Base-by-base conservation (phyloP, 1,140 invertebrate species). In the Sycophila sp. region DNA sequence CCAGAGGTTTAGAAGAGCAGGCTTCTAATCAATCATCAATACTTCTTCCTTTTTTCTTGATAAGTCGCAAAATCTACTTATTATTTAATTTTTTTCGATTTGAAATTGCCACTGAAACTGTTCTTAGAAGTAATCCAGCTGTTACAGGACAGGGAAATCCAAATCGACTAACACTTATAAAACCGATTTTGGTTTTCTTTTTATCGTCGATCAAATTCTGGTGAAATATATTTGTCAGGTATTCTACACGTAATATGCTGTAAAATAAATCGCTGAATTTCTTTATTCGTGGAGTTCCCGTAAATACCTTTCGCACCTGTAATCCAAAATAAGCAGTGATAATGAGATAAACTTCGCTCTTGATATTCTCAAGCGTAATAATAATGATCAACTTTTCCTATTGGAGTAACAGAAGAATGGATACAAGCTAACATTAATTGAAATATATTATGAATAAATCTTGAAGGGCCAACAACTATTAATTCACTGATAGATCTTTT, bases 21-120 rank as follows among this genome's bases (percentile, higher is more conserved):
- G 77, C 75, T 81, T 82, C 60, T 81, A 82, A 75, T 82, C 81
- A 75, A 82, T 82, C 19, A 79, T 77, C 47, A 47, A 45, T 10
- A 53, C 22, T 74, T 81, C 78, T 6, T 75, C 24, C 65, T 68
- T 28, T 17, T 13, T 69, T 42, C 80, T 63, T 13, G 76, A 74
- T 32, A 83, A 47, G 77, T 81, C 75, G 75, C 76, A 81, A 10
- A 80, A 70, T 32, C 78, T 73, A 26, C 45, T 65, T 78, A 15
- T 45, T 70, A 74, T 73, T 70, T 40, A 79, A 72, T 34, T 74
- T 68, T 71, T 62, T 76, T 49, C 73, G 60, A 51, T 68, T 65
- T 8, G 74, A 74, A 53, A 80, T 73, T 53, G 78, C 73, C 47
- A 74, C 67, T 30, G 71, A 64, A 51, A 74, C 71, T 71, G 74